These are phyloP conservation scores for Aphodius granarius DNA, from an alignment of 2,888 invertebrate species.

Conservation along the genomic window DNA sequence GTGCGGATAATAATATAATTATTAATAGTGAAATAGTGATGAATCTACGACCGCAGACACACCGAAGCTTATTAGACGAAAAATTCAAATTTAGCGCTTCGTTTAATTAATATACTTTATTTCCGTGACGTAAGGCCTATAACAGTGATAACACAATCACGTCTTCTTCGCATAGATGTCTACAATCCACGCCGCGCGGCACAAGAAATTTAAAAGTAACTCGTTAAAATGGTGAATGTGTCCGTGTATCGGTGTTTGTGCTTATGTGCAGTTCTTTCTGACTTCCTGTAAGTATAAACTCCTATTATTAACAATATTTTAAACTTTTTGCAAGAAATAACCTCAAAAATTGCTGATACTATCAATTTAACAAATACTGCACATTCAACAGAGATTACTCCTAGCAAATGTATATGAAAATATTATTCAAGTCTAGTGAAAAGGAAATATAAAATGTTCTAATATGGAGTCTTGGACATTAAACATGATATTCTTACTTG, in stretches of 20 bases:
- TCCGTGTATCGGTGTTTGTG: constrained; percentile 26
- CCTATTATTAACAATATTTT: neutral
- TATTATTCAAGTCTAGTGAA: neutral
- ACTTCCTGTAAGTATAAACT: constrained; percentile 24
- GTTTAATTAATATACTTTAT: constrained; percentile 31
- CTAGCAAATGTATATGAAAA: neutral
- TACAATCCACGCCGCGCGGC: constrained; percentile 31
- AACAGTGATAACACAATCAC: constrained; percentile 42
- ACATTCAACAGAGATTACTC: neutral
- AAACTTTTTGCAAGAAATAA: neutral
- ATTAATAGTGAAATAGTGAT: neutral
- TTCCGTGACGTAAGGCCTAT: constrained; percentile 41
- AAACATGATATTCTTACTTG: constrained; percentile 2
- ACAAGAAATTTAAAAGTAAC: constrained; percentile 29
- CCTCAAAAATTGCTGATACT: neutral
- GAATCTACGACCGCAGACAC: neutral
- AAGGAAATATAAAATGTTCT: neutral
- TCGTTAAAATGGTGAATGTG: constrained; percentile 39
- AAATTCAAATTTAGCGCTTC: constrained; percentile 44
- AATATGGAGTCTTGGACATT: neutral
- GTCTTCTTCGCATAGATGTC: constrained; percentile 41
- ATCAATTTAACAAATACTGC: neutral
- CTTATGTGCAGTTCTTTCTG: constrained; percentile 18
- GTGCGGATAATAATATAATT: neutral
- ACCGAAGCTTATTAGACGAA: neutral